Conservation (phyloP, 2,888 invertebrate species). For the Lepidocyrtinus sp. region DNA sequence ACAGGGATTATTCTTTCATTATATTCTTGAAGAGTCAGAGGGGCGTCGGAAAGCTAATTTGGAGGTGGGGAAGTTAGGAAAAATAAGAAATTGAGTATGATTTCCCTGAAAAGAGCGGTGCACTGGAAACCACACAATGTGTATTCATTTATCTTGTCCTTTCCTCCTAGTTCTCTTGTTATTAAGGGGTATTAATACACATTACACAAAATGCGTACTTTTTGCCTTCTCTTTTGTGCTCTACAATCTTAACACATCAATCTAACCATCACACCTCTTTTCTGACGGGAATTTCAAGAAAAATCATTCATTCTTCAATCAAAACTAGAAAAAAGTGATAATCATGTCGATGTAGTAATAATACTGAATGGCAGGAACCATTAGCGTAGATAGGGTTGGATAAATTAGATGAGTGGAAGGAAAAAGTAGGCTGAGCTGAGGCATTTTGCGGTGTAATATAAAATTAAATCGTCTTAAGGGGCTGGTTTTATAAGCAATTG, state of each 20-base stretch:
- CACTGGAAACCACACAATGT: conserved; percentile 68
- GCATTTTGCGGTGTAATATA: too few relatives aligned
- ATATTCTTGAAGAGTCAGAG: conserved; percentile 58
- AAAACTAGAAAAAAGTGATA: background rate
- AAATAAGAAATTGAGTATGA: conserved; percentile 65
- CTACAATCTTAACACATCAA: conserved; percentile 64
- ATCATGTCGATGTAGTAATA: conserved; percentile 3
- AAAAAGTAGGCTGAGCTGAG: too few relatives aligned
- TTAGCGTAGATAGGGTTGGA: too few relatives aligned
- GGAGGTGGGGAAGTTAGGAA: conserved; percentile 59
- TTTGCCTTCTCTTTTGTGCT: conserved; percentile 31
- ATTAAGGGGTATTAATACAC: background rate
- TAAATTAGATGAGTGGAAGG: too few relatives aligned
- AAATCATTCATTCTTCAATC: background rate
- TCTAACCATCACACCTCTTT: conserved; percentile 58
- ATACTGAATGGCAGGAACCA: too few relatives aligned
- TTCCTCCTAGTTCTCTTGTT: background rate
- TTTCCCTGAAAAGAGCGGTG: conserved; percentile 63
- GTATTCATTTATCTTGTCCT: conserved; percentile 69
- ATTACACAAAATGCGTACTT: conserved; percentile 8
- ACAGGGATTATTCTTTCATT: conserved; percentile 30
- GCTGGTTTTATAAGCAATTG: background rate
- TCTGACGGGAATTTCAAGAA: conserved; percentile 34
- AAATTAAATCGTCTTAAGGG: too few relatives aligned
- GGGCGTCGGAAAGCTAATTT: conserved; percentile 66